phyloP scores from a whole-genome alignment of 1,140 invertebrate genomes.

The Meloidogyne floridensis region DNA sequence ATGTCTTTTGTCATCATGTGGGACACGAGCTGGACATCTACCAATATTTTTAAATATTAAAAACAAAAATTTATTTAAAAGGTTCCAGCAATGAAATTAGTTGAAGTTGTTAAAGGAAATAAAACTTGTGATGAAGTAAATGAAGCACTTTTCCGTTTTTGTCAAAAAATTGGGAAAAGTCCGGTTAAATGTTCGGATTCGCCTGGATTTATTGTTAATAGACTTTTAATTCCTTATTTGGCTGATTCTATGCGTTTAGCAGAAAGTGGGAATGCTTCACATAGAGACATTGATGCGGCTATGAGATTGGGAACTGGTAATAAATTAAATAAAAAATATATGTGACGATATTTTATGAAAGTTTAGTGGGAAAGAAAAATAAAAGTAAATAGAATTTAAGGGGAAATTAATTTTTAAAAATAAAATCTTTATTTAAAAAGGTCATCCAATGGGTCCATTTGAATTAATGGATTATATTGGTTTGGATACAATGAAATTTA shows the following conservation, averaged over 20 bases:
- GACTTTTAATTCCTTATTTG: constrained; percentile 78
- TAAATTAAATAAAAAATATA: not conserved
- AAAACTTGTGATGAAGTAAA: constrained; percentile 77
- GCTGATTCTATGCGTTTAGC: constrained; percentile 77
- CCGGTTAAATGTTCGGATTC: constrained; percentile 72
- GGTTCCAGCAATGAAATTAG: constrained; percentile 84
- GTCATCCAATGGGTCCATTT: constrained; percentile 71
- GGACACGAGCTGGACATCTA: no score
- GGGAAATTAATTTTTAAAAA: not conserved
- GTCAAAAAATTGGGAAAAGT: constrained; percentile 72
- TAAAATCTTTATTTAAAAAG: not conserved
- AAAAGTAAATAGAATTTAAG: not conserved
- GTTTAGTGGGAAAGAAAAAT: no score
- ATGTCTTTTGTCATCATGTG: no score
- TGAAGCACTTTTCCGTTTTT: constrained; percentile 76
- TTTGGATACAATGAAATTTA: constrained; percentile 71
- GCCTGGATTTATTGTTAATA: constrained; percentile 83
- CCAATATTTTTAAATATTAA: no score
- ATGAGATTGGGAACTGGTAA: constrained; percentile 71
- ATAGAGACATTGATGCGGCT: constrained; percentile 69
- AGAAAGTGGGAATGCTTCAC: constrained; percentile 75
- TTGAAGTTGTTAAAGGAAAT: constrained; percentile 72
- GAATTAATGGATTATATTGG: constrained; percentile 71
- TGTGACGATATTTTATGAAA: no score
- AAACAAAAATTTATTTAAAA: not conserved